Conservation (phyloP, 2,797 vertebrate species). For the Alfaro cultratus region DNA sequence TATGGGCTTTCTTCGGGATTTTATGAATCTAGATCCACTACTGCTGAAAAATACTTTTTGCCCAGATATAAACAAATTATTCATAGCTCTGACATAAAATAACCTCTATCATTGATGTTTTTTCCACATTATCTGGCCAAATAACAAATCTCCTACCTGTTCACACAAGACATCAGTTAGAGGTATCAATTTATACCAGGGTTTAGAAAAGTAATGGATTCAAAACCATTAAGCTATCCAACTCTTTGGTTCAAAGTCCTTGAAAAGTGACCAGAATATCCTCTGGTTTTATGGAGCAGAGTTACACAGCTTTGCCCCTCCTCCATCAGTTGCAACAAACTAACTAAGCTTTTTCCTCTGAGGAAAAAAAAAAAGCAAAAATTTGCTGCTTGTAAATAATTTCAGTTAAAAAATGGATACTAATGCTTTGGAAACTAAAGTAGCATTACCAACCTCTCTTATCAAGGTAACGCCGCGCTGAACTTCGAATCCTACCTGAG, state of each 20-base stretch:
- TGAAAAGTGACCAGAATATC: background rate
- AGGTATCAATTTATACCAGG: background rate
- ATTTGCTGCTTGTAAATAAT: background rate
- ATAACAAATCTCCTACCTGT: background rate
- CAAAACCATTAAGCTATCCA: background rate
- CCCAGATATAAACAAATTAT: conserved; percentile 30
- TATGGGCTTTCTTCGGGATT: conserved; percentile 31
- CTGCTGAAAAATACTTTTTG: conserved; percentile 22
- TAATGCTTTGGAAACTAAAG: background rate
- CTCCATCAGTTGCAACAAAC: background rate
- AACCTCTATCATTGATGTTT: background rate
- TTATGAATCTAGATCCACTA: conserved; percentile 26
- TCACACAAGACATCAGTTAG: no score
- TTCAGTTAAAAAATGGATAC: background rate
- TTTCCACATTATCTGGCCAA: background rate
- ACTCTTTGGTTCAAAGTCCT: background rate
- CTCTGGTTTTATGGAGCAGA: background rate
- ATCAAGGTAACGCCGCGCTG: background rate
- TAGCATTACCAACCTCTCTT: background rate
- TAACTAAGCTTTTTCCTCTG: background rate
- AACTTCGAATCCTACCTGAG: background rate
- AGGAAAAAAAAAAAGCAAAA: background rate
- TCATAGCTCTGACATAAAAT: background rate
- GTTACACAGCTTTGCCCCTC: background rate
- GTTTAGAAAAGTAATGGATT: background rate